A percentile compares a stretch with the other conserved stretches of the same genome.
Evolutionary conservation across 2,888 invertebrate species (phyloP).

Genomic region (Gryllus longicercus): DNA sequence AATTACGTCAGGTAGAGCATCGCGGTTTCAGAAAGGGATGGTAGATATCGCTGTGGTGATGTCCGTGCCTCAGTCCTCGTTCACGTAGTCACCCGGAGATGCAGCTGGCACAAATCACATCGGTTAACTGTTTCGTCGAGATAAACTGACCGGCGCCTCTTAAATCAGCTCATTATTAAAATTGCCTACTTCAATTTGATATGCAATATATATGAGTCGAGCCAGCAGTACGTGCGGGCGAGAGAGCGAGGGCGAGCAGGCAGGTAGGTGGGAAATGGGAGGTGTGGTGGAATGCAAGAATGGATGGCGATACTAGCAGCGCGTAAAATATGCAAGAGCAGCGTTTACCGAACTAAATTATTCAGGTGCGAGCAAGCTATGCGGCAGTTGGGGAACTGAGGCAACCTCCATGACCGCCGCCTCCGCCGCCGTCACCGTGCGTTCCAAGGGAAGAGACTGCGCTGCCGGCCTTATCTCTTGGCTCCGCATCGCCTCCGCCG

Average conservation of each 20-base stretch:
- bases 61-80: too few relatives aligned
- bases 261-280: too few relatives aligned
- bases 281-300: background rate
- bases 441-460: background rate
- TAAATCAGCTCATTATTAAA: background rate
- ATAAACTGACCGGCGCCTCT: background rate
- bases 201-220: background rate
- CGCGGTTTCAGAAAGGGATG: too few relatives aligned
- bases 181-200: background rate
- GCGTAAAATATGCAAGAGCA: slow-evolving; percentile 6
- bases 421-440: background rate
- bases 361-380: background rate
- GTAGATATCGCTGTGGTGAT: too few relatives aligned
- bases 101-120: too few relatives aligned
- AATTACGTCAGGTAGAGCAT: background rate
- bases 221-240: background rate
- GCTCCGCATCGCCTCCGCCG: background rate
- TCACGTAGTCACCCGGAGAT: too few relatives aligned
- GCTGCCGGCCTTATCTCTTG: background rate
- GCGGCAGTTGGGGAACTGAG: background rate
- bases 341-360: slow-evolving; percentile 10
- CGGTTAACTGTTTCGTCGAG: background rate
- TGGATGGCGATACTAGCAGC: background rate
- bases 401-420: background rate
- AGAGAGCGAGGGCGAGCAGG: background rate